Evolutionary conservation across 2,888 invertebrate species (phyloP).

Genomic region (Craniophora ligustri): DNA sequence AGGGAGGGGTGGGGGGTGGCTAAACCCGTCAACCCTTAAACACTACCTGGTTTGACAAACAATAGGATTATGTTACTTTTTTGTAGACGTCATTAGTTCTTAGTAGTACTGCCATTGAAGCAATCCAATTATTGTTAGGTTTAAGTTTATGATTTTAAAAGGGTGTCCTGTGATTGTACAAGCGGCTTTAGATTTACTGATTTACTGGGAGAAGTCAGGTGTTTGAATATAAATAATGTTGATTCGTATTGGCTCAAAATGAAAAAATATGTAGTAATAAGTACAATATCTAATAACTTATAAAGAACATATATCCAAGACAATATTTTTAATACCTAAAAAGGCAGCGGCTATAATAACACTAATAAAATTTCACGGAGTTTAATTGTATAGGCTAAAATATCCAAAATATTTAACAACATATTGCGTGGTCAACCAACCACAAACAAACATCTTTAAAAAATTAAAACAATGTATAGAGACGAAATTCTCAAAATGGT

Average conservation of each 20-base stretch:
- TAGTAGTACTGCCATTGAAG: conserved; percentile 4
- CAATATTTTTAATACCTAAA: no score
- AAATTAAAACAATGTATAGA: no score
- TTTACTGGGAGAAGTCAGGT: conserved; percentile 2
- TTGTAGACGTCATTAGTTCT: conserved; percentile 5
- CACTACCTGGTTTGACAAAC: conserved; percentile 57
- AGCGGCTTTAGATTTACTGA: conserved; percentile 7
- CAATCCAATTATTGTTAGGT: conserved; percentile 7
- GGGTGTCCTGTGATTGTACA: conserved; percentile 15
- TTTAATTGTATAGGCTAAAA: no score
- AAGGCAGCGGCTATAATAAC: no score
- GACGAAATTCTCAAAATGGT: no score
- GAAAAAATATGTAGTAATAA: no score
- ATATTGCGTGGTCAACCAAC: no score
- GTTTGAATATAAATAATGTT: background rate
- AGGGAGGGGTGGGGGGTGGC: conserved; percentile 59
- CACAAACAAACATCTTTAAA: no score
- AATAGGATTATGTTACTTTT: conserved; percentile 40
- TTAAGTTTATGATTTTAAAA: conserved; percentile 7
- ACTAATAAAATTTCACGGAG: no score
- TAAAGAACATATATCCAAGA: no score
- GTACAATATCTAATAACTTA: no score
- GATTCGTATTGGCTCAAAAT: background rate
- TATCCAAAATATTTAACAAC: no score
- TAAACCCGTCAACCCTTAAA: conserved; percentile 40